phyloP scores from a whole-genome alignment of 2,113 vertebrate genomes.

The Jaculus jaculus region DNA sequence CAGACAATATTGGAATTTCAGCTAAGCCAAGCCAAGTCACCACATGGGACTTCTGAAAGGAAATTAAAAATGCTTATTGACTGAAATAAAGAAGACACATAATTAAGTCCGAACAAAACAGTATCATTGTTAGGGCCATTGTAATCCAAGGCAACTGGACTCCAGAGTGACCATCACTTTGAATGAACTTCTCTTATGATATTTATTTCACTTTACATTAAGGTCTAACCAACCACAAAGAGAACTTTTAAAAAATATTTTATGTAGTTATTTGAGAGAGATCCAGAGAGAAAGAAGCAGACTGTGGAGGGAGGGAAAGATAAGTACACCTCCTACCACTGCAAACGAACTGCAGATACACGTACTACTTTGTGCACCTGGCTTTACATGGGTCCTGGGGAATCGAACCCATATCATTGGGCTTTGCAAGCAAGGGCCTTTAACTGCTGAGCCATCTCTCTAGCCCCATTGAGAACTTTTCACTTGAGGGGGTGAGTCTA shows the following conservation, averaged over 20 bases:
- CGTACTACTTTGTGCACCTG: too few species aligned
- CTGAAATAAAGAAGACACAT: background rate
- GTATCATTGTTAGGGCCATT: background rate
- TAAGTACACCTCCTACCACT: too few species aligned
- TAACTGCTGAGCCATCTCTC: too few species aligned
- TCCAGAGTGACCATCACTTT: slow-evolving; percentile 24
- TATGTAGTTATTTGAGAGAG: too few species aligned
- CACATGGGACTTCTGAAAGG: slow-evolving; percentile 7
- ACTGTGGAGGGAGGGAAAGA: too few species aligned
- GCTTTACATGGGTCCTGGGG: too few species aligned
- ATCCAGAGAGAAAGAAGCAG: too few species aligned
- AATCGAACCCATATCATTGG: too few species aligned
- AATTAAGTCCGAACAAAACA: background rate
- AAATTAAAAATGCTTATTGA: slow-evolving; percentile 62
- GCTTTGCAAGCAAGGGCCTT: too few species aligned
- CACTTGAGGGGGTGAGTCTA: background rate
- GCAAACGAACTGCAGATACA: too few species aligned
- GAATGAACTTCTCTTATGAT: slow-evolving; percentile 10
- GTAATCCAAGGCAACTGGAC: slow-evolving; percentile 6
- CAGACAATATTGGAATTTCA: slow-evolving; percentile 4
- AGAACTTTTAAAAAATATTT: too few species aligned
- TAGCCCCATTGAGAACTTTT: background rate
- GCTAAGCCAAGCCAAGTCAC: slow-evolving; percentile 27
- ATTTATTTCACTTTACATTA: slow-evolving; percentile 35
- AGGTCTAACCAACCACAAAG: slow-evolving; percentile 42